Percentiles rank a stretch among this genome's conserved stretches.
Evolutionary conservation across 2,797 vertebrate genomes (phyloP).

Genomic region (Carapus acus): DNA sequence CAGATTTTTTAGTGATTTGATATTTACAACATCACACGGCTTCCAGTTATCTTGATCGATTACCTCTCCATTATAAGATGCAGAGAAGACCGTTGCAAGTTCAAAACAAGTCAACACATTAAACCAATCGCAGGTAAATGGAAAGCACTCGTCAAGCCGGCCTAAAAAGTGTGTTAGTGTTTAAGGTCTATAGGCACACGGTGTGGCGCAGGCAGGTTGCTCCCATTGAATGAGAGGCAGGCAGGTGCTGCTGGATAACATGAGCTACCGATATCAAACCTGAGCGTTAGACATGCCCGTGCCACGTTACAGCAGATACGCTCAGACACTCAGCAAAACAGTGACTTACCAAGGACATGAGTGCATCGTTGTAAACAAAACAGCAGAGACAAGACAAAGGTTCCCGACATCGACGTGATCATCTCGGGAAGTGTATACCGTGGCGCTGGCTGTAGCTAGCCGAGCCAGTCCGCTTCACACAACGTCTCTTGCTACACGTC

Average conservation of each 20-base stretch:
- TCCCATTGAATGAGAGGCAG: constrained; percentile 30
- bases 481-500: constrained; percentile 7
- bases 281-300: not conserved
- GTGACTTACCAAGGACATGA: constrained; percentile 47
- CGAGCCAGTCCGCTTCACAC: constrained; percentile 32
- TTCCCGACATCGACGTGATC: constrained; percentile 47
- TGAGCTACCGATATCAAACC: constrained; percentile 32
- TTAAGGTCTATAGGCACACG: constrained; percentile 15
- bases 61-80: too few species aligned
- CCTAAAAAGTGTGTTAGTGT: not conserved
- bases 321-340: too few species aligned
- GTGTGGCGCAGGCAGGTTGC: constrained; percentile 31
- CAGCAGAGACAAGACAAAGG: constrained; percentile 50
- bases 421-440: constrained; percentile 49
- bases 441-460: constrained; percentile 41
- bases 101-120: too few species aligned
- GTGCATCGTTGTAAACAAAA: constrained; percentile 44
- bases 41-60: too few species aligned
- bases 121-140: too few species aligned
- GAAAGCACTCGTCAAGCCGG: not conserved
- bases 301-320: too few species aligned
- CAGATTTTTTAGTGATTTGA: too few species aligned
- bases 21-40: too few species aligned
- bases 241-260: constrained; percentile 43
- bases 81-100: too few species aligned